Evolutionary conservation across 2,888 invertebrate species (phyloP), one percentile per base, ranked within the genome.

Genomic region (Fabriciana adippe): DNA sequence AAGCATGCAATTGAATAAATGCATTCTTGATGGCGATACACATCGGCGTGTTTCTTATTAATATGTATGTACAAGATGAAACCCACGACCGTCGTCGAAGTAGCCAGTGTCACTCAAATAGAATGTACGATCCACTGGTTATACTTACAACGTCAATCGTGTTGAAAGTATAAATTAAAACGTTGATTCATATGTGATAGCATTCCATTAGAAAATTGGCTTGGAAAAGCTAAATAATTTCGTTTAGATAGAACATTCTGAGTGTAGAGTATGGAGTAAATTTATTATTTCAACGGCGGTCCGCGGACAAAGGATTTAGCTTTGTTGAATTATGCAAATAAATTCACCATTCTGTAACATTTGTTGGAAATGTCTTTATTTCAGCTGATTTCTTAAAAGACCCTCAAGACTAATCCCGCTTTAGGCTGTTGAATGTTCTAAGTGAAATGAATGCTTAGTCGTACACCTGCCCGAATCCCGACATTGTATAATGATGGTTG

Each of bases 331-430:
- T 92, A 92, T 91, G 90, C 90, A 92, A 92, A 92, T 92, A 90
- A 90, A 91, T 91, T 91, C 90, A 88, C 89, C 89, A 90, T 89
- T 90, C 87, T 89, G 92, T 90, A 91, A 92, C 92, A 92, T 90
- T 92, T 92, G 92, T 90, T 89, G 85, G 85, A 82, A 90, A 91
- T 89, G 90, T 89, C 90, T 90, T 90, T 90, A 90, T 90, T 90
- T 90, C 84, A 82, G 86, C 85, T 84, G 87, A 88, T 90, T 87
- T 88, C 90, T 90, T 88, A 88, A 88, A 89, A 88, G 85, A 82
- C 83, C 82, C 82, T 83, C 77, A 81, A 85, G 86, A 82, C 84
- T 87, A 86, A 89, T 89, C 86, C 84, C 78, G 81, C 81, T 83
- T 85, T 88, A 84, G 81, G 81, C 81, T 87, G 85, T 83, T 82